These are phyloP conservation scores for Liposcelis brunnea DNA, from an alignment of 2,888 invertebrate genomes.

Conservation along the genomic window DNA sequence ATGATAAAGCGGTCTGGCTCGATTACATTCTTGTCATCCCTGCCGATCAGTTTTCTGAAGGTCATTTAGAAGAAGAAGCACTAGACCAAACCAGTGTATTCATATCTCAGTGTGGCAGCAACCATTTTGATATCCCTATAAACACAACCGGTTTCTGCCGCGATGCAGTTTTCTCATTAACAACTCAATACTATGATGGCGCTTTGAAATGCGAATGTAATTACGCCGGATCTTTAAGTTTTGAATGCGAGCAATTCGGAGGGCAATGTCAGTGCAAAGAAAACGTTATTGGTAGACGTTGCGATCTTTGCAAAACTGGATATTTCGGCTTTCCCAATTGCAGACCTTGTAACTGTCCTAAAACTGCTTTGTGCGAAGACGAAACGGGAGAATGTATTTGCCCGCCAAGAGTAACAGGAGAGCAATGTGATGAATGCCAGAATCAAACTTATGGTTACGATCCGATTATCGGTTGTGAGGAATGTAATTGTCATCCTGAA, in stretches of 20 bases:
- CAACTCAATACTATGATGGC: slow-evolving; percentile 87
- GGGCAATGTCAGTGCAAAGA: slow-evolving; percentile 89
- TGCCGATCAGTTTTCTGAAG: slow-evolving; percentile 47
- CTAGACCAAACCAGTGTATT: slow-evolving; percentile 81
- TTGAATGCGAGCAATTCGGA: slow-evolving; percentile 84
- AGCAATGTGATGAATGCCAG: slow-evolving; percentile 75
- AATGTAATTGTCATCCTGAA: slow-evolving; percentile 72
- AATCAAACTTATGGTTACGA: slow-evolving; percentile 83
- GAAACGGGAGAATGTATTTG: slow-evolving; percentile 71
- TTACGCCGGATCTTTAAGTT: slow-evolving; percentile 66
- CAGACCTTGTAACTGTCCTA: slow-evolving; percentile 70
- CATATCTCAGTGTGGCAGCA: slow-evolving; percentile 69
- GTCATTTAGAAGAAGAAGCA: slow-evolving; percentile 53
- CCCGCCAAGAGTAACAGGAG: slow-evolving; percentile 77
- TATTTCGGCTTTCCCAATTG: slow-evolving; percentile 95
- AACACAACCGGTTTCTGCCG: slow-evolving; percentile 66
- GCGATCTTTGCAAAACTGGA: slow-evolving; percentile 67
- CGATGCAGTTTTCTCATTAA: slow-evolving; percentile 81
- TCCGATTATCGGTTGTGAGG: slow-evolving; percentile 85
- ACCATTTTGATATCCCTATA: slow-evolving; percentile 63
- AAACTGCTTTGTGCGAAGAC: slow-evolving; percentile 63
- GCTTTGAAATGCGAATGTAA: slow-evolving; percentile 82
- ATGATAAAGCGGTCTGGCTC: slow-evolving; percentile 55
- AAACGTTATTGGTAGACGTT: slow-evolving; percentile 82
- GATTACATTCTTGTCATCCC: slow-evolving; percentile 78